Percentiles rank a stretch among this genome's conserved stretches.
phyloP scores from a whole-genome alignment of 2,888 invertebrate species.

The Cotesia congregata region DNA sequence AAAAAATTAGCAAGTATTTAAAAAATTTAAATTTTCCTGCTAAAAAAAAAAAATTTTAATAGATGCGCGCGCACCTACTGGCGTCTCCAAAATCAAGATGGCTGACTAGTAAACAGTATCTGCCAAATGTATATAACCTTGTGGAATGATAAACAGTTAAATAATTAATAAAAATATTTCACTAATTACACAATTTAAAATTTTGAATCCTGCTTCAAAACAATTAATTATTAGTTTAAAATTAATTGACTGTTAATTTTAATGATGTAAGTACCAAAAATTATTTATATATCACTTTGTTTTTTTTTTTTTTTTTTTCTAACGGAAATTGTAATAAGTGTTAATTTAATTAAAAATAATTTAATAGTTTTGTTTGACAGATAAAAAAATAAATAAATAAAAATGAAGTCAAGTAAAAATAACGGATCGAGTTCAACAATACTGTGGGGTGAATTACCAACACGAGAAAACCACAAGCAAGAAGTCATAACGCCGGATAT shows the following conservation, averaged over 20 bases:
- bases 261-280: too few relatives aligned
- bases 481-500: slow-evolving; percentile 67
- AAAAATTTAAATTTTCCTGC: background rate
- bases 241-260: too few relatives aligned
- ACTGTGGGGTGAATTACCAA: slow-evolving; percentile 65
- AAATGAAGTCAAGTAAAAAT: slow-evolving; percentile 64
- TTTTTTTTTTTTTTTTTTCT: too few relatives aligned
- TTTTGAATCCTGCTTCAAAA: too few relatives aligned
- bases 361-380: background rate
- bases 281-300: too few relatives aligned
- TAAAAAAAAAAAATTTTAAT: background rate
- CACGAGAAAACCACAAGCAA: slow-evolving; percentile 65
- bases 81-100: background rate
- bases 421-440: slow-evolving; percentile 1
- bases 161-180: background rate
- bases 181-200: too few relatives aligned
- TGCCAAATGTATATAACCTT: too few relatives aligned
- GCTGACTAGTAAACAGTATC: background rate
- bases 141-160: background rate
- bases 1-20: background rate
- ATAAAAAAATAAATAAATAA: slow-evolving; percentile 20
- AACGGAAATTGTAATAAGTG: too few relatives aligned
- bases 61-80: background rate
- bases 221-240: too few relatives aligned
- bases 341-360: background rate